These are phyloP conservation scores for Chouioia cunea DNA, from an alignment of 2,888 invertebrate species.

Conservation along the genomic window DNA sequence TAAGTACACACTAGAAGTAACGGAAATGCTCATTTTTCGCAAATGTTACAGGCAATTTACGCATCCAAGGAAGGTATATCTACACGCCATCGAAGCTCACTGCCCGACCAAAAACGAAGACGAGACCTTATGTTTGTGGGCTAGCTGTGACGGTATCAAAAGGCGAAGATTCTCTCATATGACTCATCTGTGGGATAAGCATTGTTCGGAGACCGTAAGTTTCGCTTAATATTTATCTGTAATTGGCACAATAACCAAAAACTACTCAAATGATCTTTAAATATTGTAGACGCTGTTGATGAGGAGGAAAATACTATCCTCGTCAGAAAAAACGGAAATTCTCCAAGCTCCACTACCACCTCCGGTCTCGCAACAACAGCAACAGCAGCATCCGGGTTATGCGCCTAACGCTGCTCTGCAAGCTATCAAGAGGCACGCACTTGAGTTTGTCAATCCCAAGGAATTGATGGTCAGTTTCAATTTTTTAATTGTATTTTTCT, in stretches of 20 bases:
- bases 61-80: conserved; percentile 83
- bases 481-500: not conserved
- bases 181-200: conserved; percentile 96
- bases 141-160: conserved; percentile 89
- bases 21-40: conserved; percentile 19
- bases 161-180: conserved; percentile 93
- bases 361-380: conserved; percentile 57
- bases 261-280: too few relatives aligned
- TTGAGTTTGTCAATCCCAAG: conserved; percentile 89
- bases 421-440: conserved; percentile 95
- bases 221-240: conserved; percentile 15
- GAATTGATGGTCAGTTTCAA: conserved; percentile 84
- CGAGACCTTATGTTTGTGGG: conserved; percentile 92
- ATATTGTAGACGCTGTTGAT: conserved; percentile 60
- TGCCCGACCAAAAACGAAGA: conserved; percentile 80
- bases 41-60: conserved; percentile 75
- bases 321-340: conserved; percentile 65
- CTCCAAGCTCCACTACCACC: conserved; percentile 67
- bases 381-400: conserved; percentile 84
- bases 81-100: conserved; percentile 89
- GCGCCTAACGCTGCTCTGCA: conserved; percentile 96
- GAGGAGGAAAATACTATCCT: conserved; percentile 64
- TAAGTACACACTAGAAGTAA: conserved; percentile 10
- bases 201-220: conserved; percentile 85
- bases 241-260: not conserved